phyloP scores from a whole-genome alignment of 2,797 vertebrate genomes.

The Gobionotothen gibberifrons region DNA sequence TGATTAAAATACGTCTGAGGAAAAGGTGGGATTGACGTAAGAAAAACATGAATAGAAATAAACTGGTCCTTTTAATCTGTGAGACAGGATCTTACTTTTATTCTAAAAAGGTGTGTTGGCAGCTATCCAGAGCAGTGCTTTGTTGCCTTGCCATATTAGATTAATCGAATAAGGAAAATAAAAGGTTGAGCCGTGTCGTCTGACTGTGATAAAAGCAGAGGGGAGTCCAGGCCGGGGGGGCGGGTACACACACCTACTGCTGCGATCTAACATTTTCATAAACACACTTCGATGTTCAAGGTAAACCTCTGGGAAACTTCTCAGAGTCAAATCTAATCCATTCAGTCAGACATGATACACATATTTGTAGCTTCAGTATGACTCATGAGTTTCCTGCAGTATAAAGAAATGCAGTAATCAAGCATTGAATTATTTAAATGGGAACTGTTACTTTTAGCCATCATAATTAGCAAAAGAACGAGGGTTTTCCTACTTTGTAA shows the following conservation, averaged over 20 bases:
- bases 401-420: background rate
- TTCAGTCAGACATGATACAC: background rate
- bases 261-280: constrained; percentile 19
- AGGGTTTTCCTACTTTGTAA: background rate
- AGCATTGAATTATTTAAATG: background rate
- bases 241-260: constrained; percentile 22
- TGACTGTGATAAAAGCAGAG: constrained; percentile 43
- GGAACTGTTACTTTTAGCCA: background rate
- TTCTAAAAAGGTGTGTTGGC: background rate
- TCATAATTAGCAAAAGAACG: background rate
- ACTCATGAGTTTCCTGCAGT: background rate
- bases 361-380: background rate
- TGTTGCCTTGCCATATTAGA: background rate
- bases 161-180: constrained; percentile 6
- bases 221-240: constrained; percentile 7
- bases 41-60: background rate
- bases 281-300: background rate
- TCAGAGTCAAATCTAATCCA: constrained; percentile 2
- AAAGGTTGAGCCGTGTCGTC: constrained; percentile 5
- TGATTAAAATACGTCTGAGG: background rate
- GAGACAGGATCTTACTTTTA: background rate
- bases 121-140: constrained; percentile 3
- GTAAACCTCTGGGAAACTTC: background rate
- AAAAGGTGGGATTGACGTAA: background rate
- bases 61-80: background rate